Conservation (phyloP, 2,797 vertebrate genomes). For the Amphiprion clarkii region DNA sequence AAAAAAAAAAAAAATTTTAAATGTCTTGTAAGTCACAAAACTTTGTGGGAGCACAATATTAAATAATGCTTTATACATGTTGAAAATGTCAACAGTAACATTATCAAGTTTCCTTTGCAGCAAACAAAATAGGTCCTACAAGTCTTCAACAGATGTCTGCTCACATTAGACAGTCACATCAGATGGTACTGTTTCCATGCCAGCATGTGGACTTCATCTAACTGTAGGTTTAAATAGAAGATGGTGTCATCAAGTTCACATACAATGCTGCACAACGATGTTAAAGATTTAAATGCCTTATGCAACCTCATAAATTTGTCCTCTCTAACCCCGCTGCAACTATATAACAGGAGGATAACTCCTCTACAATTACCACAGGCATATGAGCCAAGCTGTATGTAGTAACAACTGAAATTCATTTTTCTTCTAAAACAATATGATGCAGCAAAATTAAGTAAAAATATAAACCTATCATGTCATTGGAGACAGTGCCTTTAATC, state of each 20-base stretch:
- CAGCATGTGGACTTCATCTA: slow-evolving; percentile 21
- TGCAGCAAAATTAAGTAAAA: slow-evolving; percentile 3
- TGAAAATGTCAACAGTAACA: not conserved
- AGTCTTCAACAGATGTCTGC: not conserved
- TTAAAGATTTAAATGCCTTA: slow-evolving; percentile 72
- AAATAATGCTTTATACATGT: not conserved
- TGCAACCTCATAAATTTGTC: slow-evolving; percentile 53
- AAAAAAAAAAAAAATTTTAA: not conserved
- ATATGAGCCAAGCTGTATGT: not conserved
- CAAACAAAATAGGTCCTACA: not conserved
- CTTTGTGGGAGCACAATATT: not conserved
- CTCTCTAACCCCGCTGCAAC: slow-evolving; percentile 54
- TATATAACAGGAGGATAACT: slow-evolving; percentile 19
- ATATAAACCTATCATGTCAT: not conserved
- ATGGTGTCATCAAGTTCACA: slow-evolving; percentile 51
- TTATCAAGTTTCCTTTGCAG: not conserved
- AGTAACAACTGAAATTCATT: not conserved
- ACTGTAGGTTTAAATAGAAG: slow-evolving; percentile 37
- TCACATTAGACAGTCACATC: not conserved
- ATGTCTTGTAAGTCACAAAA: not conserved
- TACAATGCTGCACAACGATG: slow-evolving; percentile 23
- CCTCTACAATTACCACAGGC: slow-evolving; percentile 6
- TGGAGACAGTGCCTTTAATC: not conserved
- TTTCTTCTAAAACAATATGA: not conserved
- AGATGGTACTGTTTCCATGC: slow-evolving; percentile 1